Evolutionary conservation across 1,140 invertebrate genomes (phyloP), one percentile per base, ranked within the genome.

Genomic region (Hycleus phaleratus): DNA sequence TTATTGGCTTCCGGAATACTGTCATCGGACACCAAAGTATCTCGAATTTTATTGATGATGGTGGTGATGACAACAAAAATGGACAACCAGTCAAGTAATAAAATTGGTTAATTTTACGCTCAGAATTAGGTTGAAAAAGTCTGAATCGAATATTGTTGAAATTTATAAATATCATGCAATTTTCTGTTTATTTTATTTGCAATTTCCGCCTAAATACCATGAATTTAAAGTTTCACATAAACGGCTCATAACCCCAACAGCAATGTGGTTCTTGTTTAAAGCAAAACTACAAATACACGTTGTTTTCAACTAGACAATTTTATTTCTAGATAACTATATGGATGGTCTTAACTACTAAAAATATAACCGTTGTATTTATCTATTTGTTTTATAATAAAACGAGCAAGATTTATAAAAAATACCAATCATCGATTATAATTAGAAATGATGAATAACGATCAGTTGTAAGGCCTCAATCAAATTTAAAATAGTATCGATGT

Each of bases 401-500:
- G 10, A 8, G 3, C 11, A 18, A 18, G 11, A 42, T 42, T n/a
- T 10, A n/a, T 0, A 3, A 42, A 42, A 11, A n/a, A 3, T 3
- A 42, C 11, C 9, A 42, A 42, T 7, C 40, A 42, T 8, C 40
- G 9, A n/a, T 42, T 42, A 42, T 7, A n/a, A 42, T 42, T 42
- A n/a, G 9, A 10, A 11, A 42, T 42, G 10, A 42, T n/a, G 11
- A n/a, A 42, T 42, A 42, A 42, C 9, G 9, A 42, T 2, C 40
- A 4, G 11, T 12, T 47, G 10, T 25, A 12, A 10, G 8, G 42
- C 10, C 38, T 32, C 50, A 49, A 59, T 59, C 46, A 59, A 26
- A 52, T 52, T 53, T 53, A 59, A 52, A 59, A 49, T 54, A 45
- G 49, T 51, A 59, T 54, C 50, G 57, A 54, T 59, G 52, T 59